Percentiles rank a stretch among this genome's conserved stretches.
Evolutionary conservation across 2,113 vertebrate species (phyloP).

Genomic region (Sinosuthora webbiana): DNA sequence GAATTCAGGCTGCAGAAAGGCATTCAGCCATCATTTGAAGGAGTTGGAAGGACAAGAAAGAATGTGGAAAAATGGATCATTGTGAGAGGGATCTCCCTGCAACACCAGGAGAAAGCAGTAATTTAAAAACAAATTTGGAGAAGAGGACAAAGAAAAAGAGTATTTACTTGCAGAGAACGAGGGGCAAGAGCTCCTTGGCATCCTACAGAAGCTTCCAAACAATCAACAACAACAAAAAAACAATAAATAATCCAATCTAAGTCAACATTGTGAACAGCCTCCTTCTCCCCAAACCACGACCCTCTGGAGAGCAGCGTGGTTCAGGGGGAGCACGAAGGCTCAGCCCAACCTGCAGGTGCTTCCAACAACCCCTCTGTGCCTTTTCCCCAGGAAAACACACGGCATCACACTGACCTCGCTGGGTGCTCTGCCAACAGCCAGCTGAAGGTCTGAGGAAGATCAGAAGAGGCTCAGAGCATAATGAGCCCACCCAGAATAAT

Average conservation of each 20-base stretch:
- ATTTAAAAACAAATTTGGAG: neutral
- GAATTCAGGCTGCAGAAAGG: neutral
- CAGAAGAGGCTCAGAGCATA: neutral
- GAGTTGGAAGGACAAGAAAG: neutral
- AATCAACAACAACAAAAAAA: neutral
- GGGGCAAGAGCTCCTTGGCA: neutral
- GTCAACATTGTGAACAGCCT: neutral
- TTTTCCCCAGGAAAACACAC: neutral
- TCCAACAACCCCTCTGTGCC: neutral
- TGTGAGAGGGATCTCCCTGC: neutral
- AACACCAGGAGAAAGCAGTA: neutral
- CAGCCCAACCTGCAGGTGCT: neutral
- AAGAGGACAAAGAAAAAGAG: neutral
- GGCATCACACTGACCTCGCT: neutral
- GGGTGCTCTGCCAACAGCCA: neutral
- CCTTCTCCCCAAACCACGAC: fast-evolving
- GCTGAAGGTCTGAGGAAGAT: neutral
- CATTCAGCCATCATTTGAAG: neutral
- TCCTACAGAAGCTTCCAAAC: neutral
- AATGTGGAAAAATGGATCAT: neutral
- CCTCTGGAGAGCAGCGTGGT: fast-evolving
- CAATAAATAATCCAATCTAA: neutral
- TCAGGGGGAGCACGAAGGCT: neutral
- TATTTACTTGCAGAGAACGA: neutral
- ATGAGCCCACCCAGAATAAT: neutral